Evolutionary conservation across 2,113 vertebrate genomes (phyloP).

Genomic region (Oxyruncus cristatus): DNA sequence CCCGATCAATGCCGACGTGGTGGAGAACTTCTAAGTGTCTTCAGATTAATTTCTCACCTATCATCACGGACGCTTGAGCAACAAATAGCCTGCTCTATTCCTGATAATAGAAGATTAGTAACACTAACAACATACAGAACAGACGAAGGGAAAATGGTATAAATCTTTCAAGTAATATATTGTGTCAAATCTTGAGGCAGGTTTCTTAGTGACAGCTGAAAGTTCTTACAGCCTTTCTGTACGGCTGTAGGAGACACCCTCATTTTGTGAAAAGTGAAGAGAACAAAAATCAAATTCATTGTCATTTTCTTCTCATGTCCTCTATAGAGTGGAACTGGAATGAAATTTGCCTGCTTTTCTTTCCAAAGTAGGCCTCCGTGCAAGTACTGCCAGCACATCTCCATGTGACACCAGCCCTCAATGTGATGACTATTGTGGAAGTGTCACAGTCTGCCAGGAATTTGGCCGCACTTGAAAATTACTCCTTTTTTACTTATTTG

Average conservation of each 20-base stretch:
- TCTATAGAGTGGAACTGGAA: conserved; percentile 1
- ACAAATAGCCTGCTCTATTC: conserved; percentile 64
- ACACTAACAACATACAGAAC: conserved; percentile 45
- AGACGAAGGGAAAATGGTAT: conserved; percentile 25
- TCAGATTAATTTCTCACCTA: conserved; percentile 63
- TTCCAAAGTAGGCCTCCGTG: not conserved
- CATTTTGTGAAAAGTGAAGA: conserved; percentile 7
- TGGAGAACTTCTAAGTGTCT: conserved; percentile 28
- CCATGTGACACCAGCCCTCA: not conserved
- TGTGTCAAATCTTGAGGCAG: not conserved
- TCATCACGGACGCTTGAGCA: conserved; percentile 60
- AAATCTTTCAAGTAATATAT: conserved; percentile 39
- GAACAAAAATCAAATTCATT: conserved; percentile 44
- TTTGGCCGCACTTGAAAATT: not conserved
- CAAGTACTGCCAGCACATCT: conserved; percentile 21
- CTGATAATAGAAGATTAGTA: conserved; percentile 57
- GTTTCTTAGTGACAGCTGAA: conserved; percentile 1
- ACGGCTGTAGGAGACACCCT: not conserved
- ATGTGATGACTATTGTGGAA: not conserved
- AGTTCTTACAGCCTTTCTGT: not conserved
- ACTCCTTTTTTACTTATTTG: not conserved
- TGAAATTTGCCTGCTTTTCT: conserved; percentile 18
- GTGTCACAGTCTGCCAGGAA: not conserved
- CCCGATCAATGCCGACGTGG: not conserved
- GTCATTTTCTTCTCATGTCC: not conserved